Evolutionary conservation across 2,113 vertebrate genomes (phyloP), one percentile per base, ranked within the genome.

Genomic region (Malurus elegans): DNA sequence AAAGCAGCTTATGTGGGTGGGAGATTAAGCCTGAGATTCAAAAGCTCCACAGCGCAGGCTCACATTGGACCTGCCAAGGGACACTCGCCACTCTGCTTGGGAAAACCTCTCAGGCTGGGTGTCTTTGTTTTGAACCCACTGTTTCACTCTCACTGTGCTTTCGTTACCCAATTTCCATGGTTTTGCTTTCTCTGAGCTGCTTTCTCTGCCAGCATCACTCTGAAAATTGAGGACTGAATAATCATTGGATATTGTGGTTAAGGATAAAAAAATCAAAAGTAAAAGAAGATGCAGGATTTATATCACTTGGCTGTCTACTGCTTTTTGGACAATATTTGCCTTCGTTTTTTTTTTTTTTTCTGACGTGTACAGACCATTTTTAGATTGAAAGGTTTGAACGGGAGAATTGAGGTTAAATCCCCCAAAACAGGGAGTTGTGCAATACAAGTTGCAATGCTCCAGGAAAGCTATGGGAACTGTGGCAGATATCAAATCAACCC

Each of bases 1-100:
- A 86, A 96, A 90, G 91, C 72, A 88, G 83, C 79, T 96, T 96
- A 96, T 70, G 64, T 10, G 4, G 71, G 67, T 3, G 2, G 93
- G 58, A 88, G 86, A 90, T 92, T 88, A 95, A 40, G 57, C 40
- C 44, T 34, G 71, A 75, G 86, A 82, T 44, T 34, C 28, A 87
- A 81, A 87, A 18, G 31, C 56, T 69, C 21, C 38, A 73, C 40
- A 9, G 48, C 1, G 4, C 40, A 57, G 62, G 83, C 62, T 94
- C 62, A 64, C 3, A 2, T 8, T 5, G 1, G 72, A 65, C 45
- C 31, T 48, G 81, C 31, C 44, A 53, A 79, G 62, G 71, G 66
- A 91, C 10, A 58, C 18, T 66, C 0, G 4, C 25, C 38, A 8
- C 50, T 47, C 32, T 10, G 38, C 76, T 51, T 58, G 64, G 47